phyloP scores from a whole-genome alignment of 2,113 vertebrate genomes.

The Corythoichthys intestinalis region DNA sequence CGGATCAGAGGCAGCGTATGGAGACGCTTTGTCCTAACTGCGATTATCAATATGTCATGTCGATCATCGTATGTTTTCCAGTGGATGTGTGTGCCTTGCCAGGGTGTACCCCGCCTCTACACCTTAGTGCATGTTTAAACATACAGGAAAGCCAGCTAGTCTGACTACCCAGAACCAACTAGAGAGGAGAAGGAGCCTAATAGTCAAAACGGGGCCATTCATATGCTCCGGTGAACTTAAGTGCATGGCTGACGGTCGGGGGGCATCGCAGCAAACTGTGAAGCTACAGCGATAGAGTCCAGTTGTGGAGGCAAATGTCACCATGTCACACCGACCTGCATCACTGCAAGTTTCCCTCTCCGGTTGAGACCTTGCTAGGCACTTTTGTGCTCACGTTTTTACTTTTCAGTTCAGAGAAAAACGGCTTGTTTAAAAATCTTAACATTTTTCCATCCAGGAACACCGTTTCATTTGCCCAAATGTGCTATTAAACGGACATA shows the following conservation, averaged over 20 bases:
- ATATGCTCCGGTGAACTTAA: conserved; percentile 88
- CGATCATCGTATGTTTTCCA: conserved; percentile 7
- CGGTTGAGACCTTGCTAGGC: conserved; percentile 64
- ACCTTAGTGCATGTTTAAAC: conserved; percentile 62
- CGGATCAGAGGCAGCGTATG: conserved; percentile 43
- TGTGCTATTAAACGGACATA: not conserved
- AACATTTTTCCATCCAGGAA: not conserved
- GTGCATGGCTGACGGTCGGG: conserved; percentile 88
- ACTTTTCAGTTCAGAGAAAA: not conserved
- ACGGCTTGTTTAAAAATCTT: not conserved
- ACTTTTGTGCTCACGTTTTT: conserved; percentile 57
- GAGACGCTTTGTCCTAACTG: conserved; percentile 22
- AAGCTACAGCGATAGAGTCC: conserved; percentile 86
- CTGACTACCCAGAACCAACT: conserved; percentile 68
- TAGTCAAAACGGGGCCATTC: conserved; percentile 86
- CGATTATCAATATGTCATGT: conserved; percentile 12
- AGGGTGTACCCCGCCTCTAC: conserved; percentile 26
- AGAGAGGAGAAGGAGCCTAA: conserved; percentile 75
- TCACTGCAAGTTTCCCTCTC: conserved; percentile 56
- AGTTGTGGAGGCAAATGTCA: conserved; percentile 86
- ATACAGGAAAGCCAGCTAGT: conserved; percentile 62
- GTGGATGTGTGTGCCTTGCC: not conserved
- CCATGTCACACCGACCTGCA: conserved; percentile 66
- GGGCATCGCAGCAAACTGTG: conserved; percentile 64
- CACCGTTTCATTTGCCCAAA: not conserved